These are phyloP conservation scores for Galerucella calmariensis DNA, from an alignment of 2,888 invertebrate genomes.

Conservation along the genomic window DNA sequence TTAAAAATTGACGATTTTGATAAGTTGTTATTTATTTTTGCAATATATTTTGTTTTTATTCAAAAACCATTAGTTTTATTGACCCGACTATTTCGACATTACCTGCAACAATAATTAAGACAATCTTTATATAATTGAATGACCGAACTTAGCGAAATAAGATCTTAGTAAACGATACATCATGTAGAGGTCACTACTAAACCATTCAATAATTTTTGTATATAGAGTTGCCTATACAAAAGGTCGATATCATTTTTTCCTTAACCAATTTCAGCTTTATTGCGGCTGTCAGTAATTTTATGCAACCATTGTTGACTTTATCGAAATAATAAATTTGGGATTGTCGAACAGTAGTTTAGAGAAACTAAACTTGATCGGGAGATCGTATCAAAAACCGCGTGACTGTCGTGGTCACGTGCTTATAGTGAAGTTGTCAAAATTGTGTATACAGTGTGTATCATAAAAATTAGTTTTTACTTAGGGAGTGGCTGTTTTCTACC, in stretches of 20 bases:
- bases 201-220: background rate
- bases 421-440: constrained; percentile 41
- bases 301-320: constrained; percentile 26
- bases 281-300: constrained; percentile 25
- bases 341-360: constrained; percentile 12
- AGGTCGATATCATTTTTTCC: background rate
- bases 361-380: constrained; percentile 25
- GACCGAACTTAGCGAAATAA: background rate
- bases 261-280: constrained; percentile 9
- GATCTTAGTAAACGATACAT: background rate
- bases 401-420: constrained; percentile 48
- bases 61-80: background rate
- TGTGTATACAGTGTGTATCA: constrained; percentile 42
- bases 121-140: background rate
- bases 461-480: constrained; percentile 42
- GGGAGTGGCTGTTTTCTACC: constrained; percentile 57
- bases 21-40: background rate
- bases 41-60: background rate
- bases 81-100: too few relatives aligned
- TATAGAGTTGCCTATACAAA: constrained; percentile 23
- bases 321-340: constrained; percentile 12
- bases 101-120: too few relatives aligned
- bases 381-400: constrained; percentile 46
- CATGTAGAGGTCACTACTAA: constrained; percentile 5
- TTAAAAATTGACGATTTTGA: background rate